Base-by-base conservation (phyloP, 64 coral and sea anemone genomes). In the Dendrophyllia cribrosa region DNA sequence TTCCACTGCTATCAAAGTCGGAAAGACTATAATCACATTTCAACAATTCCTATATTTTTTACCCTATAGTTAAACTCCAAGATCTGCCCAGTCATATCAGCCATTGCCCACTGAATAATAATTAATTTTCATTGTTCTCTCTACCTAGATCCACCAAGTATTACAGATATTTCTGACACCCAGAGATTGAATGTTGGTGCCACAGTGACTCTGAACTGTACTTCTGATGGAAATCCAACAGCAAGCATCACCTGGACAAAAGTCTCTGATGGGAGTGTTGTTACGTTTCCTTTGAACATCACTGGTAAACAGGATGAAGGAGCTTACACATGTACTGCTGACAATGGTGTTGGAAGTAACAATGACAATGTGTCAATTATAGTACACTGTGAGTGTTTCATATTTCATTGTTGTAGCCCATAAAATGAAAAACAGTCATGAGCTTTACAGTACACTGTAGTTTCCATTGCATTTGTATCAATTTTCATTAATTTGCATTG, bases 161-260 rank as follows among this genome's bases (percentile, higher is more conserved):
- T 89, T 24, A 20, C 50, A 17, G 5, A 58, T 21, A 89, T 76
- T 43, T 89, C 87, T 61, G 11, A 3, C 46, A 52, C 77, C 6
- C 43, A 89, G 43, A 65, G 46, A 9, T 3, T 89, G 20, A 77
- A 67, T 5, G 56, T 66, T 14, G 75, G 48, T 7, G 15, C 43
- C 43, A n/a, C 1, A 16, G 48, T 75, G 43, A 70, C 2, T 74
- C 56, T 88, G 74, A 77, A 44, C 8, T 77, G 87, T 50, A 66
- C 9, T 67, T 59, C 74, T 22, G 74, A 89, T 77, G 74, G 74
- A 51, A 65, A 76, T 61, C 87, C 87, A 47, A 4, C 43, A 66
- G 56, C 87, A 76, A 66, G 23, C 21, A 77, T 89, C 43, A 89
- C 72, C 8, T 89, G 87, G 87, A 77, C 73, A 43, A 89, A 67